A percentile compares a stretch with the other conserved stretches of the same genome.
phyloP scores from a whole-genome alignment of 2,113 vertebrate genomes.

The Taurulus bubalis region DNA sequence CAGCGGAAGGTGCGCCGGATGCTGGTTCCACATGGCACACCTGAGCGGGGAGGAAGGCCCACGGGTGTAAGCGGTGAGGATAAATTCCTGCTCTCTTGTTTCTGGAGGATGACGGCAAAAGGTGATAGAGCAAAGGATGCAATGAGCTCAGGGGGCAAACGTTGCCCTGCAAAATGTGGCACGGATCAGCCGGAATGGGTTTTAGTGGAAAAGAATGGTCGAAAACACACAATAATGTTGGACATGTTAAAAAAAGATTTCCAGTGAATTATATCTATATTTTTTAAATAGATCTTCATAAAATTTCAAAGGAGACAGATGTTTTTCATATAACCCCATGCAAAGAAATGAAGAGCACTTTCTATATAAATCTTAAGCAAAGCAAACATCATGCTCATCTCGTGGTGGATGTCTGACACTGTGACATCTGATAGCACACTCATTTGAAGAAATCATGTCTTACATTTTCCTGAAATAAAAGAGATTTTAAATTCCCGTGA shows the following conservation, averaged over 20 bases:
- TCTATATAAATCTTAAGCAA: not conserved
- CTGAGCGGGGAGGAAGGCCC: constrained; percentile 43
- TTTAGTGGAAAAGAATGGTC: constrained; percentile 16
- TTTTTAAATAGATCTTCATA: not conserved
- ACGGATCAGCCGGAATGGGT: constrained; percentile 71
- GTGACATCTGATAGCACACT: not conserved
- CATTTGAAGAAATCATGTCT: constrained; percentile 1
- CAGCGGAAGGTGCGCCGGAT: constrained; percentile 41
- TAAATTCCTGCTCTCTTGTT: constrained; percentile 40
- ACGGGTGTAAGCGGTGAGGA: not conserved
- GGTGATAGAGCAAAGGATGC: constrained; percentile 54
- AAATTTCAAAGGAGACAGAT: not conserved
- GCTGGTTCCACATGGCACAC: constrained; percentile 77
- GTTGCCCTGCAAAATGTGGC: constrained; percentile 68
- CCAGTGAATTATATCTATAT: not conserved
- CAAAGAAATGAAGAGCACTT: not conserved
- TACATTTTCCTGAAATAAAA: not conserved
- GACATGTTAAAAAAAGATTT: not conserved
- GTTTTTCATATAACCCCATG: not conserved
- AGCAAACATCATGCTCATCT: constrained; percentile 13
- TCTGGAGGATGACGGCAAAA: constrained; percentile 55
- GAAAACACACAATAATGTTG: not conserved
- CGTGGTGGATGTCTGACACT: constrained; percentile 7
- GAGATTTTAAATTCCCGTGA: not conserved
- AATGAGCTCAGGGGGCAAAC: constrained; percentile 49